Base-by-base conservation (phyloP, 1,140 invertebrate genomes). In the Muscidifurax raptorellus region DNA sequence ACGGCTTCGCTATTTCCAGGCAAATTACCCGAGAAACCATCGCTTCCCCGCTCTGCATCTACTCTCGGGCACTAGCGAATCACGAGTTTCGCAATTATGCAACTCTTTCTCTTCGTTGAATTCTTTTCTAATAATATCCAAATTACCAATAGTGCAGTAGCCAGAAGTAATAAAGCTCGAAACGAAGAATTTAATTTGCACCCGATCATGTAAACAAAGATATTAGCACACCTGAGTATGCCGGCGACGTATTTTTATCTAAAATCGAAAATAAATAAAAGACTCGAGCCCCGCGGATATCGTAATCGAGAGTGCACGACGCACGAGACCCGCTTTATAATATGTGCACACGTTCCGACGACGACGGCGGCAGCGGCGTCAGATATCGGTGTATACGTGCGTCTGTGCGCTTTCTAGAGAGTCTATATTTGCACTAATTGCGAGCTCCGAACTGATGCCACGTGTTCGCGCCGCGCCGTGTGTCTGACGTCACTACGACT, bases 1-100 rank as follows among this genome's bases (percentile, higher is more conserved):
- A 71, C 64, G 44, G 15, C 47, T 40, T 84, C 32, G 66, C 76
- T 84, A 79, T 84, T 79, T 79, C 71, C 84, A 86, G 67, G 77
- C 77, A 36, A 36, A 80, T 80, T 30, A 32, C 36, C 66, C 36
- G 36, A 80, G 40, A 9, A 36, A 5, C 66, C 30, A 40, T 9
- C 30, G n/a, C 59, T 52, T 59, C 30, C 28, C 77, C 18, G 15
- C 3, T 32, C 25, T 9, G 30, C 64, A 64, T 64, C 22, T 64
- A 22, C 12, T 32, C 28, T 78, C 52, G 52, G 66, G 80, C 66
- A 78, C 36, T 71, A 9, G n/a, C n/a, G n/a, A n/a, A n/a, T n/a
- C n/a, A 77, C 81, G 64, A 30, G 30, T 71, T 81, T 75, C 1
- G 52, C 44, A 59, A 59, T 59, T 22, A 7, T 7, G 22, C 22